Evolutionary conservation across 2,888 invertebrate species (phyloP).

Genomic region (Dryococelus australis): DNA sequence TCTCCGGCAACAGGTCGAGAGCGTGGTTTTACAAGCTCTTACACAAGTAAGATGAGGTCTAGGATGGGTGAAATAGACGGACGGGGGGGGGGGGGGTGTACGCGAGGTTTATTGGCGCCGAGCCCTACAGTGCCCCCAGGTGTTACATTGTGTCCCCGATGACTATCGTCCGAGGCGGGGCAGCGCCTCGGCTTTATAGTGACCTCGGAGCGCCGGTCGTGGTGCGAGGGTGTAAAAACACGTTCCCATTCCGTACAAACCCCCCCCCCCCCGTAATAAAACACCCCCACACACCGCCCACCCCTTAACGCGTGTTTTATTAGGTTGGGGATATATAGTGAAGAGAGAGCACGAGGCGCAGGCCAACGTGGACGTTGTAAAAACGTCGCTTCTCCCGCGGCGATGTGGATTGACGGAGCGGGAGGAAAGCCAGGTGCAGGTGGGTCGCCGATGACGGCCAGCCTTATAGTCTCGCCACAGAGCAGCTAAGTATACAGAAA

Average conservation of each 20-base stretch:
- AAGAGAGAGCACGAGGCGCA: neutral
- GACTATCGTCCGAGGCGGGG: neutral
- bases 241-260: neutral
- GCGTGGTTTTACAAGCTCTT: conserved; percentile 3
- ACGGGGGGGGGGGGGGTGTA: too few species aligned
- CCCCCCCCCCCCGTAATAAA: neutral
- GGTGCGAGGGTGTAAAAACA: neutral
- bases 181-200: neutral
- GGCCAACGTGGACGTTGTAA: too few species aligned
- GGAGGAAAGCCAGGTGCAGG: too few species aligned
- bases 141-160: conserved; percentile 24
- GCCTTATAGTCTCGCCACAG: too few species aligned
- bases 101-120: conserved; percentile 12
- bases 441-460: too few species aligned
- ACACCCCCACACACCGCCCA: neutral
- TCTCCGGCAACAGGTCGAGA: neutral
- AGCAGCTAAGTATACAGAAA: too few species aligned
- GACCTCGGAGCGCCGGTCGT: neutral
- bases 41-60: neutral
- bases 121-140: neutral
- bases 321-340: neutral
- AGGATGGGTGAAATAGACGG: neutral
- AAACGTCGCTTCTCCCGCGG: too few species aligned
- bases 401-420: too few species aligned
- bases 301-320: neutral